Evolutionary conservation across 64 coral and sea anemone genomes (phyloP).

Genomic region (Pocillopora verrucosa): DNA sequence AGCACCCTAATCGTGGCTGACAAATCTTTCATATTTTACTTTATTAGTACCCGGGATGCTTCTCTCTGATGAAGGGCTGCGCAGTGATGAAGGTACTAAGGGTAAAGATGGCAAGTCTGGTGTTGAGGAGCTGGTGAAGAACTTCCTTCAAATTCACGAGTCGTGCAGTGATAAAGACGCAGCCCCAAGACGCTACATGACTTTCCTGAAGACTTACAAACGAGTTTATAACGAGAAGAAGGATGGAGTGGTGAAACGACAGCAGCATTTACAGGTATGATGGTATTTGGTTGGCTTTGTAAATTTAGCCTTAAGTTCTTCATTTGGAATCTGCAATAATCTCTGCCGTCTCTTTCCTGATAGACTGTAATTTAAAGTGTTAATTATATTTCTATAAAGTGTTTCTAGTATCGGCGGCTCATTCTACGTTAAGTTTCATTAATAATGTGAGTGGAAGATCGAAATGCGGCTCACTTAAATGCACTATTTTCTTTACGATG

Average conservation of each 20-base stretch:
- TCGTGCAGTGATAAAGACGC: slow-evolving; percentile 68
- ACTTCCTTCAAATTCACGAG: slow-evolving; percentile 92
- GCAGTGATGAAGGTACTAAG: slow-evolving; percentile 14
- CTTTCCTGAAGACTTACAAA: slow-evolving; percentile 96
- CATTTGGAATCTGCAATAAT: background rate
- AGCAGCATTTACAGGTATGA: slow-evolving; percentile 90
- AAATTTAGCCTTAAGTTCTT: background rate
- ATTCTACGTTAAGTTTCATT: too few relatives aligned
- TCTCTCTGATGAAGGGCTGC: slow-evolving; percentile 75
- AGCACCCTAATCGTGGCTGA: background rate
- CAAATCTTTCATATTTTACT: background rate
- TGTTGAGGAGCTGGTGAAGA: slow-evolving; percentile 77
- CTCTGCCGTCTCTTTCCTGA: background rate
- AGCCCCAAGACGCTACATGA: slow-evolving; percentile 97
- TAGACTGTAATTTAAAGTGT: background rate
- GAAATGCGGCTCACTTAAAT: too few relatives aligned
- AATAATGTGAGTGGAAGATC: too few relatives aligned
- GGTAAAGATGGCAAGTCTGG: slow-evolving; percentile 49
- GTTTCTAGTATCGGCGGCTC: too few relatives aligned
- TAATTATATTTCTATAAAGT: too few relatives aligned
- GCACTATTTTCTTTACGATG: too few relatives aligned
- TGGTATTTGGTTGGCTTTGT: background rate
- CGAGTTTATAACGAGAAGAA: slow-evolving; percentile 87
- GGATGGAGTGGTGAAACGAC: slow-evolving; percentile 92
- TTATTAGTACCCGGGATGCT: slow-evolving; percentile 80